Conservation (phyloP, 2,113 vertebrate genomes). For the Euleptes europaea region DNA sequence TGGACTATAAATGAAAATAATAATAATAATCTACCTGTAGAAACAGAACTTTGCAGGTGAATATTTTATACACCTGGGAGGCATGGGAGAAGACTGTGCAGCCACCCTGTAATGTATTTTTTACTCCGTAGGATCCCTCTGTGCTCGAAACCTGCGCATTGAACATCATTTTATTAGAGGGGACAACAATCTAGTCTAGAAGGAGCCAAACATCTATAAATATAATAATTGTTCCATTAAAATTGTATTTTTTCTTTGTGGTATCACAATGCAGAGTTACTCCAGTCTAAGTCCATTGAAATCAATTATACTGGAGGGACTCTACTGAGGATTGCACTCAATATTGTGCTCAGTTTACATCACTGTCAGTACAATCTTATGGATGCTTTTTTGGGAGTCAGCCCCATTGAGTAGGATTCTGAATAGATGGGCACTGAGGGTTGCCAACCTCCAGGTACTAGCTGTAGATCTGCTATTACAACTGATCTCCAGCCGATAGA, state of each 20-base stretch:
- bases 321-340: too few relatives aligned
- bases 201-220: neutral
- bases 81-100: neutral
- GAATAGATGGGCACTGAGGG: too few relatives aligned
- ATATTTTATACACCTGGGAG: neutral
- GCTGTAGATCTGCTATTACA: too few relatives aligned
- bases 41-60: neutral
- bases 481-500: too few relatives aligned
- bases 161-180: neutral
- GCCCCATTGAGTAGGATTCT: too few relatives aligned
- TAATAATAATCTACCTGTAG: neutral
- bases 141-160: neutral
- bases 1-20: too few relatives aligned
- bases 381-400: too few relatives aligned
- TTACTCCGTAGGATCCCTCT: neutral
- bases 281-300: too few relatives aligned
- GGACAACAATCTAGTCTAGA: neutral
- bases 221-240: constrained; percentile 2
- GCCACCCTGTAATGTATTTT: neutral
- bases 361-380: too few relatives aligned
- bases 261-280: neutral
- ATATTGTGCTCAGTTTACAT: neutral
- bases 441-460: too few relatives aligned
- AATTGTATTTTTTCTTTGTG: neutral
- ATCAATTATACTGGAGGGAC: too few relatives aligned